A percentile compares a stretch with the other conserved stretches of the same genome.
Evolutionary conservation across 1,140 invertebrate genomes (phyloP).

Genomic region (Ditylenchus dipsaci): DNA sequence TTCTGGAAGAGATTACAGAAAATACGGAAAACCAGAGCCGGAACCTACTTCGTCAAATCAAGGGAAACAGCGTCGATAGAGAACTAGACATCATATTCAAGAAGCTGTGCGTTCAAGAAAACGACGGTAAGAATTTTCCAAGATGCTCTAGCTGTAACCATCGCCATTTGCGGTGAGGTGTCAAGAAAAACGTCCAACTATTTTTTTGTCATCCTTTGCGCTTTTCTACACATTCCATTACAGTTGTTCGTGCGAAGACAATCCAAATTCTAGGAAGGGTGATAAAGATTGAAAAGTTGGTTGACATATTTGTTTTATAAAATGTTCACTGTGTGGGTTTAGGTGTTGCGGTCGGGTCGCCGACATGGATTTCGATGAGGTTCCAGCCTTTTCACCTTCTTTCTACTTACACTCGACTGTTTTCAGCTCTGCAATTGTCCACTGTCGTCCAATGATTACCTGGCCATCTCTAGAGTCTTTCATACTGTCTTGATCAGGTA

Average conservation of each 20-base stretch:
- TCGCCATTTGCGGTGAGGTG: no score
- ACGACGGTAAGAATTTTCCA: conserved; percentile 66
- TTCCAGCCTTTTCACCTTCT: conserved; percentile 58
- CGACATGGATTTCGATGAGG: conserved; percentile 80
- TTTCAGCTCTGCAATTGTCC: conserved; percentile 61
- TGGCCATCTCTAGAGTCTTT: conserved; percentile 79
- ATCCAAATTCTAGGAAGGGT: conserved; percentile 81
- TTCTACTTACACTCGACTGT: not conserved
- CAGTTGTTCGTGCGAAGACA: conserved; percentile 71
- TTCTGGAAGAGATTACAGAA: conserved; percentile 88
- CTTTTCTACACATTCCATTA: no score
- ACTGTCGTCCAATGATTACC: conserved; percentile 85
- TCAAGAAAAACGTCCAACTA: no score
- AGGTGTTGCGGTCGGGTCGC: conserved; percentile 81
- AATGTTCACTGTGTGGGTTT: no score
- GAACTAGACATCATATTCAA: conserved; percentile 80
- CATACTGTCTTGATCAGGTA: conserved; percentile 87
- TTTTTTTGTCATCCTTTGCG: no score
- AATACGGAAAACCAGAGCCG: conserved; percentile 3
- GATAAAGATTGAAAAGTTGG: conserved; percentile 72
- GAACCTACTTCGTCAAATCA: conserved; percentile 36
- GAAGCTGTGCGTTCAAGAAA: conserved; percentile 79
- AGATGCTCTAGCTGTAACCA: no score
- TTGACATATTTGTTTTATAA: no score
- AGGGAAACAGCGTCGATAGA: conserved; percentile 64